Evolutionary conservation across 2,113 vertebrate genomes (phyloP).

Genomic region (Lamprologus lemairii): DNA sequence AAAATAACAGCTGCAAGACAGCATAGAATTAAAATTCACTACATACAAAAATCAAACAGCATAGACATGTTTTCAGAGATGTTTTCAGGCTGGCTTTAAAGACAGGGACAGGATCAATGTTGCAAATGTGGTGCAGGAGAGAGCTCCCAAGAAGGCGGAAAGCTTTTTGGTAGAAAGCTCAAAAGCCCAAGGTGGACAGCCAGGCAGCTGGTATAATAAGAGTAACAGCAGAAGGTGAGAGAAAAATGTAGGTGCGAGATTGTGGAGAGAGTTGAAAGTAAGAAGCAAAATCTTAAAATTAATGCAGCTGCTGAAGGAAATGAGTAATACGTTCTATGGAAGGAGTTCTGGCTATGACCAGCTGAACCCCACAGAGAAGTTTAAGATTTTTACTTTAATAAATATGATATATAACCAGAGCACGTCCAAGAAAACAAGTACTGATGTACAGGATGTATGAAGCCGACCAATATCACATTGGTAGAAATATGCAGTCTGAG

Average conservation of each 20-base stretch:
- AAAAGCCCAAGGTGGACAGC: not conserved
- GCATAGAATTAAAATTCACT: not conserved
- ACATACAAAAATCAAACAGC: not conserved
- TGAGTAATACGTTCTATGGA: not conserved
- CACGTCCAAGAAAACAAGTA: accelerated
- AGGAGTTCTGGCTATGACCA: not conserved
- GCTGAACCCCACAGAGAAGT: accelerated
- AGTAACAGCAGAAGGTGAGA: not conserved
- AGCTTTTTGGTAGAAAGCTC: not conserved
- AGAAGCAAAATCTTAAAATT: not conserved
- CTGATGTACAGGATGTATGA: not conserved
- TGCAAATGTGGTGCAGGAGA: not conserved
- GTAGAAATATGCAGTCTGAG: not conserved
- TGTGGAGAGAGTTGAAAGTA: not conserved
- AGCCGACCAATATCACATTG: not conserved
- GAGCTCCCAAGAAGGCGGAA: not conserved
- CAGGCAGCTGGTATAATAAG: not conserved
- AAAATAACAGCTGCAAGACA: not conserved
- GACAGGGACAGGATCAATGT: not conserved
- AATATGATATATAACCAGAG: not conserved
- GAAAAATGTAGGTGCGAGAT: not conserved
- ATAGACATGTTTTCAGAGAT: not conserved
- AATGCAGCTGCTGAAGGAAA: not conserved
- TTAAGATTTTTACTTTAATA: not conserved
- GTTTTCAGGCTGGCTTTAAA: not conserved